These are phyloP conservation scores for Minunthozetes semirufus DNA, from an alignment of 2,888 invertebrate species.

Conservation along the genomic window DNA sequence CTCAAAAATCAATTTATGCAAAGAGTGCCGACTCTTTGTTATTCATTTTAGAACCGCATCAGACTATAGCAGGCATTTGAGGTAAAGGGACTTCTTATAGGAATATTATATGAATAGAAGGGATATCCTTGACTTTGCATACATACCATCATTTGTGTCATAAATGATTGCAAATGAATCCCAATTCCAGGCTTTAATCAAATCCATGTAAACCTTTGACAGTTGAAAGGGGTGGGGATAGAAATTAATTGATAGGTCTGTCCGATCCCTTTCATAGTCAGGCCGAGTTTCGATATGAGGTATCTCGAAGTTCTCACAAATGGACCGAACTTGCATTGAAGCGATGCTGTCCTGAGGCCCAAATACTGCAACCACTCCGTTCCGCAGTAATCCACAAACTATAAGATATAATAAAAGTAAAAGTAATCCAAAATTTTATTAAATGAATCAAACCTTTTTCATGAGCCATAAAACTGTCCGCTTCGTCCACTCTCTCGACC, in stretches of 20 bases:
- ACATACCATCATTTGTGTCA: conserved; percentile 67
- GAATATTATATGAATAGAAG: not conserved
- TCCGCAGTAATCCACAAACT: conserved; percentile 77
- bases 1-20: no score
- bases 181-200: conserved; percentile 72
- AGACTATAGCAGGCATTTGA: no score
- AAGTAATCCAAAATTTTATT: not conserved
- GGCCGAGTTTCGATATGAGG: conserved; percentile 75
- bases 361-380: conserved; percentile 70
- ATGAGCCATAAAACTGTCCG: conserved; percentile 90
- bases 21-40: no score
- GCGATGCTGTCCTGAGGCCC: conserved; percentile 64
- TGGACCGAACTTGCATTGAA: conserved; percentile 70
- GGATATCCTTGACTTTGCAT: conserved; percentile 17
- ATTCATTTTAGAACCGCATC: no score
- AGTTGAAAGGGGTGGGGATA: conserved; percentile 68
- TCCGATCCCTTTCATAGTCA: conserved; percentile 63
- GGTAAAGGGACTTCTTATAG: no score
- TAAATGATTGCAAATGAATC: conserved; percentile 75
- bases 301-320: conserved; percentile 73
- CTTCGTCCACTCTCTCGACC: conserved; percentile 78
- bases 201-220: conserved; percentile 64
- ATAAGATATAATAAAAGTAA: conserved; percentile 42
- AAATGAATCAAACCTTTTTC: conserved; percentile 65
- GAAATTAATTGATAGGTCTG: conserved; percentile 77